phyloP scores from a whole-genome alignment of 2,888 invertebrate genomes.

The Biston betularia region DNA sequence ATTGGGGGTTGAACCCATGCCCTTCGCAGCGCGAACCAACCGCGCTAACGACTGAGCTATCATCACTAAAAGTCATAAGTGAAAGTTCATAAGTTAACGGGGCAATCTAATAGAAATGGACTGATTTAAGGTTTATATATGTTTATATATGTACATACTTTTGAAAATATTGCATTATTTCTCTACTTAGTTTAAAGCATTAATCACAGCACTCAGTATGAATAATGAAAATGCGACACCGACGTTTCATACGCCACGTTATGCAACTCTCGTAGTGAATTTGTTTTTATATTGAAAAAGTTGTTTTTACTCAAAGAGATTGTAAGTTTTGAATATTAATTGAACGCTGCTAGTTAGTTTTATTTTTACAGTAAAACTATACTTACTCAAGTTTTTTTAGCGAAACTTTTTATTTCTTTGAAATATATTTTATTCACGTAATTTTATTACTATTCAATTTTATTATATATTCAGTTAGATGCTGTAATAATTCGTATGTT shows the following conservation, averaged over 20 bases:
- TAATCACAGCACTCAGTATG: conserved; percentile 26
- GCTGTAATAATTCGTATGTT: not conserved
- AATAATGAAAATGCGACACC: conserved; percentile 20
- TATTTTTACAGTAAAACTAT: not conserved
- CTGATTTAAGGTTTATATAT: too few species aligned
- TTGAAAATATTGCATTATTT: conserved; percentile 1
- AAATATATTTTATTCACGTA: not conserved
- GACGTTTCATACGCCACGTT: conserved; percentile 20
- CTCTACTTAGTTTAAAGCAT: conserved; percentile 23
- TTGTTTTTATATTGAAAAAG: conserved; percentile 30
- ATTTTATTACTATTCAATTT: not conserved
- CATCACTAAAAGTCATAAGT: too few species aligned
- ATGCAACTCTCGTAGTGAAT: conserved; percentile 22
- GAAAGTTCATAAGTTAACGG: too few species aligned
- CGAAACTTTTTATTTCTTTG: not conserved
- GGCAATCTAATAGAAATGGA: too few species aligned
- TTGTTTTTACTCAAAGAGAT: conserved; percentile 14
- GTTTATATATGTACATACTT: too few species aligned
- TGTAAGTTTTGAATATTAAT: conserved; percentile 21
- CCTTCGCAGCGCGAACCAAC: too few species aligned
- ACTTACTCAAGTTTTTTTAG: not conserved
- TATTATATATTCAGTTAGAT: not conserved
- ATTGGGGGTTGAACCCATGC: not conserved
- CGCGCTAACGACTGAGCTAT: too few species aligned
- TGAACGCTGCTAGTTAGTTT: conserved; percentile 3